These are phyloP conservation scores for Aricia agestis DNA, from an alignment of 1,140 invertebrate species.

Conservation along the genomic window DNA sequence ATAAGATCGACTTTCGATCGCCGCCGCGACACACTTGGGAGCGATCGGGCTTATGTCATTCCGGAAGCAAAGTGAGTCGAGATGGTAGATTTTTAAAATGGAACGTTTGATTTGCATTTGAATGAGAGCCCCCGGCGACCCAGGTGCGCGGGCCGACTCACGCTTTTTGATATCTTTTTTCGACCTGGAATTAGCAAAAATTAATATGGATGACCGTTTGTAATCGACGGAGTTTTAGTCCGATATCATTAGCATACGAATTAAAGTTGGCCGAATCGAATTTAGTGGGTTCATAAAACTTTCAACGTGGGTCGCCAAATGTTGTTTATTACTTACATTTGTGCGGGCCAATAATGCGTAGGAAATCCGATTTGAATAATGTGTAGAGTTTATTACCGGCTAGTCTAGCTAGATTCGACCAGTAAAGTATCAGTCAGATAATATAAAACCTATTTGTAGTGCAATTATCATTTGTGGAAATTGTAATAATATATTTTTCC, in stretches of 20 bases:
- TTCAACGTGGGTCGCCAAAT: constrained; percentile 17
- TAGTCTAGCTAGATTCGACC: neutral
- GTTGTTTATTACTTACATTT: constrained; percentile 19
- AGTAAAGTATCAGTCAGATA: neutral
- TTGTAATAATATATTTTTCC: too few relatives aligned
- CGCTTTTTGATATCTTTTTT: constrained; percentile 54
- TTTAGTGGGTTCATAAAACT: constrained; percentile 32
- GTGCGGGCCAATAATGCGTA: constrained; percentile 2
- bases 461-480: too few relatives aligned
- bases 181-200: constrained; percentile 47
- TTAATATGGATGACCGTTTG: constrained; percentile 68
- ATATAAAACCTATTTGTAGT: too few relatives aligned
- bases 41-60: constrained; percentile 68
- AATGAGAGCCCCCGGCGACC: constrained; percentile 72
- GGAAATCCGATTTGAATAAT: constrained; percentile 13
- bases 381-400: neutral
- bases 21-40: constrained; percentile 22
- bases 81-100: constrained; percentile 76
- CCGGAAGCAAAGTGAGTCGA: constrained; percentile 69
- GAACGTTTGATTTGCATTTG: constrained; percentile 76
- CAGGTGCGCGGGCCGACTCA: constrained; percentile 61
- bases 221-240: constrained; percentile 50
- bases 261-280: constrained; percentile 40
- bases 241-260: constrained; percentile 54
- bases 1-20: constrained; percentile 37